Base-by-base conservation (phyloP, 2,113 vertebrate species). In the Collichthys lucidus region DNA sequence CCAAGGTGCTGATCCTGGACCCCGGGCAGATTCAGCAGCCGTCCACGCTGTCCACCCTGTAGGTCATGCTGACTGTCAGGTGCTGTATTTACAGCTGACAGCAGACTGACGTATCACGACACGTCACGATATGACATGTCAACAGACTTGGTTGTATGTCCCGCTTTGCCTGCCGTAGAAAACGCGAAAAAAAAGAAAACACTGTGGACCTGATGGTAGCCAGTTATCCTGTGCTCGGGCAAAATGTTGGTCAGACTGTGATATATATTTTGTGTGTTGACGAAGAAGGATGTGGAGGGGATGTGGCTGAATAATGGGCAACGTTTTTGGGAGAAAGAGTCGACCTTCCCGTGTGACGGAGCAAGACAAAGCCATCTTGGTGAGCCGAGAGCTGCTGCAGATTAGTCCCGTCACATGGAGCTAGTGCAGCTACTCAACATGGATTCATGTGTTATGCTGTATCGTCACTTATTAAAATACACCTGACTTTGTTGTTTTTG, bases 351-450 rank as follows among this genome's bases (percentile, higher is more conserved):
- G 97, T 79, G 95, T 97, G 80, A 98, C 97, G 31, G 97, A 98
- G 57, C 97, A 97, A 87, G 97, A 98, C 94, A 95, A 90, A 91
- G 96, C 96, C 71, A 85, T 98, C 79, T 91, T 98, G 96, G 97
- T 98, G 92, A 95, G 96, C 78, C 55, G 50, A n/a, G 12, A 56
- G 53, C 80, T 5, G 79, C 5, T 16, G 31, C 83, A 57, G 80
- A 76, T 80, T 83, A 81, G 80, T 24, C n/a, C 61, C 65, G 63
- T 61, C 61, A 35, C 31, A 44, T 44, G 1, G 40, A 46, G 31
- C 31, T 19, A 24, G 35, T 49, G 47, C n/a, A 29, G 26, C 24
- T 26, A 15, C 11, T 3, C 24, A 14, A 19, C 35, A 56, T 22
- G 44, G 17, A 69, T 66, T 17, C 12, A 29, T 14, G 14, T 59